Conservation (phyloP, 2,113 vertebrate genomes). For the Amblyopsis rosae region DNA sequence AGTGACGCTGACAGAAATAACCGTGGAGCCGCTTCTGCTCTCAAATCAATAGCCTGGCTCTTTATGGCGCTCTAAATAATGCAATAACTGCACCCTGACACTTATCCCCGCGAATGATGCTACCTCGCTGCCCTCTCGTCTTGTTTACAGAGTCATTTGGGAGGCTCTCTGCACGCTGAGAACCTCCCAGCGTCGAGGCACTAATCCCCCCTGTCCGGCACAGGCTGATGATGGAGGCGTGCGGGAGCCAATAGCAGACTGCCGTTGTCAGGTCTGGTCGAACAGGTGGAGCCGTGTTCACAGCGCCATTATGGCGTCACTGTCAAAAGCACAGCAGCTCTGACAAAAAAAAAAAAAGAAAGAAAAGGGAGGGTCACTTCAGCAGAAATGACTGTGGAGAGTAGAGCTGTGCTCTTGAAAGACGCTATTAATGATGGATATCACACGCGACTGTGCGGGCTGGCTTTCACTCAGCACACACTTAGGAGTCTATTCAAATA, state of each 20-base stretch:
- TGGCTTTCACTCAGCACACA: neutral
- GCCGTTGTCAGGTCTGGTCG: too few species aligned
- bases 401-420: neutral
- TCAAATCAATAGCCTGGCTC: slow-evolving; percentile 74
- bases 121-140: slow-evolving; percentile 61
- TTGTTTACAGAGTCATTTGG: slow-evolving; percentile 72
- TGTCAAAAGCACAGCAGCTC: neutral
- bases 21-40: slow-evolving; percentile 67
- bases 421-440: slow-evolving; percentile 1
- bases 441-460: neutral
- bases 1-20: slow-evolving; percentile 74
- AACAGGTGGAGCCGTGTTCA: too few species aligned
- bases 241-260: too few species aligned
- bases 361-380: neutral
- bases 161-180: neutral
- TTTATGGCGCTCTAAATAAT: slow-evolving; percentile 77
- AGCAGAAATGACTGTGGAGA: neutral
- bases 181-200: too few species aligned
- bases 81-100: slow-evolving; percentile 73
- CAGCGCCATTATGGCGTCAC: too few species aligned
- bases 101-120: slow-evolving; percentile 67
- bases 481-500: neutral
- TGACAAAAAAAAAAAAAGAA: too few species aligned
- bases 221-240: too few species aligned
- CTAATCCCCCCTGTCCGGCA: too few species aligned